Evolutionary conservation across 1,140 invertebrate genomes (phyloP).

Genomic region (Temnothorax curvispinosus): DNA sequence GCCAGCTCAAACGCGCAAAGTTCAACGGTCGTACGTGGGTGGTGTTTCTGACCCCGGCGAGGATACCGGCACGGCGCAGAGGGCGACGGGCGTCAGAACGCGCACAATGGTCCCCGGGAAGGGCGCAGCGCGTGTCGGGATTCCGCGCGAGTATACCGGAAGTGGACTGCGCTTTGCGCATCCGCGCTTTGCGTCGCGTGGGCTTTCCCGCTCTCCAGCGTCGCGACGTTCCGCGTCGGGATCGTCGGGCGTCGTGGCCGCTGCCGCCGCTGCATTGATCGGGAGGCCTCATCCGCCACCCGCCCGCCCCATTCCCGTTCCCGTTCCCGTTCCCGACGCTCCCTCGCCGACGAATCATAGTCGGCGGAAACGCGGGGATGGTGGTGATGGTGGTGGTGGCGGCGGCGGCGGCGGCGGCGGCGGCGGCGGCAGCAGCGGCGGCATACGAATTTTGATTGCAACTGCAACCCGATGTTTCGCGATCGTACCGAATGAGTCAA

Average conservation of each 20-base stretch:
- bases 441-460: constrained; percentile 54
- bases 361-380: constrained; percentile 44
- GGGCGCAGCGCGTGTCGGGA: constrained; percentile 52
- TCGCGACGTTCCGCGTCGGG: constrained; percentile 64
- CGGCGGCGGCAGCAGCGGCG: neutral
- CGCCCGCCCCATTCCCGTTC: constrained; percentile 49
- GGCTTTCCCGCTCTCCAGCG: constrained; percentile 44
- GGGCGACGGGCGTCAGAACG: constrained; percentile 39
- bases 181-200: constrained; percentile 35
- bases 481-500: constrained; percentile 50
- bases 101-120: constrained; percentile 34
- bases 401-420: constrained; percentile 53
- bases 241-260: constrained; percentile 80
- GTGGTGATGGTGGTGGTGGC: constrained; percentile 36
- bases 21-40: constrained; percentile 60
- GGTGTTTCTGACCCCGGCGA: constrained; percentile 58
- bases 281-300: constrained; percentile 80
- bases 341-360: constrained; percentile 54
- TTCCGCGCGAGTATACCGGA: constrained; percentile 38
- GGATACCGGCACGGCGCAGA: constrained; percentile 17
- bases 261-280: constrained; percentile 81
- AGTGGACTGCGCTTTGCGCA: constrained; percentile 53
- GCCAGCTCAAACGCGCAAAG: constrained; percentile 50
- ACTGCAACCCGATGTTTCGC: constrained; percentile 54
- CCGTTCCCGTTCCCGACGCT: constrained; percentile 15